Base-by-base conservation (phyloP, 2,888 invertebrate species). In the Acleris emargana region DNA sequence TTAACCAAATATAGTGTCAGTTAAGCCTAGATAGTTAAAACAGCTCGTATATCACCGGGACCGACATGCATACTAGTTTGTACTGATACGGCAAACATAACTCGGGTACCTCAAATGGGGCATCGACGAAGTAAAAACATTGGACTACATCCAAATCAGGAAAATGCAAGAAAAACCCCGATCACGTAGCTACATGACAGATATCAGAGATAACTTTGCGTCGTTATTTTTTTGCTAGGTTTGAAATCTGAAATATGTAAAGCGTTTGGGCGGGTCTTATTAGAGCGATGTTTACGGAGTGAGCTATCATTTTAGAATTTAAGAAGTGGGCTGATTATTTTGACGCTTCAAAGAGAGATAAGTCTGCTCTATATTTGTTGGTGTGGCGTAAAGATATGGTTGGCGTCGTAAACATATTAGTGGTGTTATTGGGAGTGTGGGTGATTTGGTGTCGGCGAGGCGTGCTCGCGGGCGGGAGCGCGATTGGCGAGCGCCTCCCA, bases 401-500 rank as follows among this genome's bases (percentile, higher is more conserved):
- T 54, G 43, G 49, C 54, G 59, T 64, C 58, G 54, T 64, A 59
- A 59, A 64, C 50, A 53, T 59, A 64, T 64, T 59, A 64, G 59
- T 64, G 58, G 58, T 59, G 54, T 64, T 52, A 38, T 58, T 60
- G 51, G 62, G 64, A 68, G 70, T 74, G 73, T 53, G 53, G 73
- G 73, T 74, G 75, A 73, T 71, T 71, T 69, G 72, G 70, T 73
- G 75, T 74, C 58, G 64, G 73, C 76, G 74, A 77, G 79, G 80
- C 82, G 82, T 79, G 80, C 74, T 76, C 73, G 80, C 54, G 54
- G 87, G 89, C 90, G 89, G 92, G 78, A 80, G 80, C 77, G 73
- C 82, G 83, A 89, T 92, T 93, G 93, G 93, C 92, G 90, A 87
- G 84, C 90, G 88, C 93, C 93, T 92, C 89, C 93, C 91, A 88